Base-by-base conservation (phyloP, 2,888 invertebrate species). In the Cryptosula pallasiana region DNA sequence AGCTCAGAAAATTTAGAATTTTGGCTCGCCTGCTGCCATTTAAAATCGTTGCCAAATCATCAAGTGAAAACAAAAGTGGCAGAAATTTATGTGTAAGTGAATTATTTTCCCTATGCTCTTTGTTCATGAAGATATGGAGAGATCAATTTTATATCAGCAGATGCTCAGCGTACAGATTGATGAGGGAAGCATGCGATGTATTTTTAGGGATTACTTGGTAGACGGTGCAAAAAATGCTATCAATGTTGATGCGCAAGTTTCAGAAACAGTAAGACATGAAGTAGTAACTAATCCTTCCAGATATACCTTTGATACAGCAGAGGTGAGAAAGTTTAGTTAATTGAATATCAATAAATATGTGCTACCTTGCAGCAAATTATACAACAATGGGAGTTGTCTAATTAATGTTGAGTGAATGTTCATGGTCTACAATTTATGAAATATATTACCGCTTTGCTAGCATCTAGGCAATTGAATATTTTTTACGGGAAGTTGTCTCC, bases 1-100 rank as follows among this genome's bases (percentile, higher is more conserved):
- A 96, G 96, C 80, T 95, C 94, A 69, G 99, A 99, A 88, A 99
- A 99, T 87, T 89, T 99, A 79, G 94, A 95, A 82, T 97, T 97
- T 87, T 96, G 95, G 93, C 90, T 95, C 81, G 93, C 95, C 0
- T 84, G 84, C 77, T 81, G 83, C 77, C 92, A 94, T 79, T 87
- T 98, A 83, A 95, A 95, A 86, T 89, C 92, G 25, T 87, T 95
- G 74, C 93, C 95, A 1, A 90, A 93, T 80, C 90, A 91, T 25
- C 91, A 93, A 75, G 81, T 84, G 57, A 77, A 79, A 73, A 78
- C 77, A 72, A 82, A 78, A 78, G 83, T 84, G 27, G 80, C 81
- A 77, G 82, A 83, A 77, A 84, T 84, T 71, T 84, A 82, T 76
- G 79, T 78, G 82, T 83, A 77, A 79, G 78, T 77, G 23, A 45